Conservation (phyloP, 2,113 vertebrate species). For the Coptodon bakossiorum region DNA sequence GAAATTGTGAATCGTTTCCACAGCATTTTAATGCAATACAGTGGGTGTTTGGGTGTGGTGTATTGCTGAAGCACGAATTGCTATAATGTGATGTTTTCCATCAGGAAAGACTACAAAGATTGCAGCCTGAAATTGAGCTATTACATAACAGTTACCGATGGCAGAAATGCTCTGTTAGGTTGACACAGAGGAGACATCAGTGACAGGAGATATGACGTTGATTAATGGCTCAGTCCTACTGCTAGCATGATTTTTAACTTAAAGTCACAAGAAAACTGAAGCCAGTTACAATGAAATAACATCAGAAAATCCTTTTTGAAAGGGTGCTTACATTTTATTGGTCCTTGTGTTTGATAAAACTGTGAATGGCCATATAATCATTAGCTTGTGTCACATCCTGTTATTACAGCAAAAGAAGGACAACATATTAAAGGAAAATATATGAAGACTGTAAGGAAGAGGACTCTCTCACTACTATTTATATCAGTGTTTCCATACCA, state of each 20-base stretch:
- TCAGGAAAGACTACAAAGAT: not conserved
- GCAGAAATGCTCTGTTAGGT: not conserved
- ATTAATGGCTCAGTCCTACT: not conserved
- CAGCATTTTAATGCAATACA: not conserved
- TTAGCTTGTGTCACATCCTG: not conserved
- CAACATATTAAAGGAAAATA: not conserved
- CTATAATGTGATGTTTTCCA: not conserved
- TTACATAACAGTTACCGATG: not conserved
- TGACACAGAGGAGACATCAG: not conserved
- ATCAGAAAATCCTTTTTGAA: not conserved
- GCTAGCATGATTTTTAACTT: not conserved
- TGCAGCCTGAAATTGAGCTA: not conserved
- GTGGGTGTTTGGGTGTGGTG: not conserved
- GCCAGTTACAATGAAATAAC: not conserved
- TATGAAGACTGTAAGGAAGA: not conserved
- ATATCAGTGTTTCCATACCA: not conserved
- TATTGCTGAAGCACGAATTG: not conserved
- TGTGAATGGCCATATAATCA: not conserved
- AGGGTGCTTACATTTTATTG: not conserved
- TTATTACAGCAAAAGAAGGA: not conserved
- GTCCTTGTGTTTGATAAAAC: not conserved
- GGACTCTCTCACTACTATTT: not conserved
- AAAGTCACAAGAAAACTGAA: not conserved
- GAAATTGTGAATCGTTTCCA: not conserved
- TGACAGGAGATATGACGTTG: not conserved